Evolutionary conservation across 2,113 vertebrate genomes (phyloP).

Genomic region (Gasterosteus nipponicus): DNA sequence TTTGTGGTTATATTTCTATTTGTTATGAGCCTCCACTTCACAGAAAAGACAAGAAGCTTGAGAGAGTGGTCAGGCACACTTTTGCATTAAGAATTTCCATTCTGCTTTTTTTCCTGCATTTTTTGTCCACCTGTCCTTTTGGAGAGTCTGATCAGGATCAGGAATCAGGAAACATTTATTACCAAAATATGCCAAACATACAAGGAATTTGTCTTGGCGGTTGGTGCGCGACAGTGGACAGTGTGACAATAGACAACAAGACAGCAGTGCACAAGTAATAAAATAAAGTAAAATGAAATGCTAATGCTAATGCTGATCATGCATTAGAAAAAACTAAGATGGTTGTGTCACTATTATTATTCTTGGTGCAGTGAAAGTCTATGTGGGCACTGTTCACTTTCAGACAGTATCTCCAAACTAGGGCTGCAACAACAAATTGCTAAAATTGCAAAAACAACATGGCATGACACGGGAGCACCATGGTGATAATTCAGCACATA

Average conservation of each 20-base stretch:
- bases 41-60: slow-evolving; percentile 40
- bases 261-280: no score
- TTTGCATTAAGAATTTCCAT: slow-evolving; percentile 27
- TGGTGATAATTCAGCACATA: no score
- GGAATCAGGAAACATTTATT: no score
- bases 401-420: neutral
- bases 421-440: no score
- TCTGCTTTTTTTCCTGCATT: slow-evolving; percentile 9
- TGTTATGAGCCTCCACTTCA: slow-evolving; percentile 16
- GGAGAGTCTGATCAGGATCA: neutral
- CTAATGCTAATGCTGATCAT: no score
- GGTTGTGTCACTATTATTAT: neutral
- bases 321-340: neutral
- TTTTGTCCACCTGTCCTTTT: slow-evolving; percentile 15
- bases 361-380: neutral
- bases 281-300: no score
- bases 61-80: slow-evolving; percentile 49
- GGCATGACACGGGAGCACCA: no score
- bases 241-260: no score
- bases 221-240: no score
- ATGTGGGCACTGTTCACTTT: neutral
- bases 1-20: slow-evolving; percentile 18
- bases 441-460: no score
- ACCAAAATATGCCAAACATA: no score
- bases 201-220: no score